Evolutionary conservation across 2,797 vertebrate genomes (phyloP).

Genomic region (Rhodeus uyekii): DNA sequence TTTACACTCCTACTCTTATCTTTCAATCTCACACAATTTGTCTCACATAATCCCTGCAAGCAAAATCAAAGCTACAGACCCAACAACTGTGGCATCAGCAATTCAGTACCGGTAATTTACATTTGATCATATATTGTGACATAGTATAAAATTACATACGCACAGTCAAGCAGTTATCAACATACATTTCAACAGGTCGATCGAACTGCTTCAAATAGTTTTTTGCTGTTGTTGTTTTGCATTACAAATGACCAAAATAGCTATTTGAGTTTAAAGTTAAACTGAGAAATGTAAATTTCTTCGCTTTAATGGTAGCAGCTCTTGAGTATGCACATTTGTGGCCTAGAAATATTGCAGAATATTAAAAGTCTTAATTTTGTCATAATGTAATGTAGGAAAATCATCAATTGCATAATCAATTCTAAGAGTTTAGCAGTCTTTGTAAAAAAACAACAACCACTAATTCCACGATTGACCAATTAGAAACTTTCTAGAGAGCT

Average conservation of each 20-base stretch:
- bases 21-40: conserved; percentile 17
- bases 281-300: background rate
- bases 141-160: background rate
- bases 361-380: background rate
- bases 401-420: background rate
- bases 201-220: background rate
- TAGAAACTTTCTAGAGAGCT: background rate
- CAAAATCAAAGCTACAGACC: conserved; percentile 31
- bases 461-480: background rate
- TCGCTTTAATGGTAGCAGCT: background rate
- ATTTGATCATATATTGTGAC: background rate
- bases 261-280: background rate
- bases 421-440: background rate
- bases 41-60: conserved; percentile 37
- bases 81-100: conserved; percentile 7
- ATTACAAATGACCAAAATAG: background rate
- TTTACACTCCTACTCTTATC: conserved; percentile 48
- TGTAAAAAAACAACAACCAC: background rate
- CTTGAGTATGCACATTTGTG: background rate
- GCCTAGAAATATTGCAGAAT: background rate
- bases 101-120: conserved; percentile 21
- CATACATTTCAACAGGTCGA: background rate
- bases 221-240: background rate
- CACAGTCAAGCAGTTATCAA: background rate
- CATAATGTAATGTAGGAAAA: background rate